Base-by-base conservation (phyloP, 2,797 vertebrate species). In the Lophius americanus region DNA sequence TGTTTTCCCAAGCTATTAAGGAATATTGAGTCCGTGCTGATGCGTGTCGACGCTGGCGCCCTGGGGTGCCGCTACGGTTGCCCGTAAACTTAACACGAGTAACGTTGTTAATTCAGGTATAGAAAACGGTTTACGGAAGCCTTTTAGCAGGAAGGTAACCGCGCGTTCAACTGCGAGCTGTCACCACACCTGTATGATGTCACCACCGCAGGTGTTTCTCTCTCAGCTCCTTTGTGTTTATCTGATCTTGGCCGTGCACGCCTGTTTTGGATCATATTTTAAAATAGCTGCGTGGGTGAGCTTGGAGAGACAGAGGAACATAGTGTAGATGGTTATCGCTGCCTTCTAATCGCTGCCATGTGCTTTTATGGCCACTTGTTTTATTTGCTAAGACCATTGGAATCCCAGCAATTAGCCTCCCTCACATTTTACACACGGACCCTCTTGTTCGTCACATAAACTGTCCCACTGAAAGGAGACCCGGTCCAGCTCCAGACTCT, bases 281-380 rank as follows among this genome's bases (percentile, higher is more conserved):
- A 1, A 60, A 75, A 73, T 68, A 53, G 6, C 60, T 75, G 49
- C 5, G 54, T 82, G 78, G 60, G 70, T 70, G 68, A 78, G 64
- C 46, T 46, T 55, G 52, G 47, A 78, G 39, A 77, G 76, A 71
- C 62, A 60, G 57, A 68, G 76, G 61, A 64, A 70, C 70, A 11
- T 41, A 62, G 56, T 80, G 76, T 64, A 75, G 89, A 93, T 94
- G 86, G 90, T 92, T 94, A 94, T 94, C 93, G 81, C 46, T 38
- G 39, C 41, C 41, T 76, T 75, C 73, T 93, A 94, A 95, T 95
- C 94, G 91, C 92, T 94, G 90, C 85, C 95, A 95, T 94, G 92
- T 95, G 92, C 76, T 50, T 85, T 88, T 69, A 91, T 85, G 80
- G 85, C 91, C 92, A 79, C 48, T 76, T 70, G 89, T 82, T 93